Conservation (phyloP, 2,113 vertebrate genomes). For the Gnathonemus longibarbis region DNA sequence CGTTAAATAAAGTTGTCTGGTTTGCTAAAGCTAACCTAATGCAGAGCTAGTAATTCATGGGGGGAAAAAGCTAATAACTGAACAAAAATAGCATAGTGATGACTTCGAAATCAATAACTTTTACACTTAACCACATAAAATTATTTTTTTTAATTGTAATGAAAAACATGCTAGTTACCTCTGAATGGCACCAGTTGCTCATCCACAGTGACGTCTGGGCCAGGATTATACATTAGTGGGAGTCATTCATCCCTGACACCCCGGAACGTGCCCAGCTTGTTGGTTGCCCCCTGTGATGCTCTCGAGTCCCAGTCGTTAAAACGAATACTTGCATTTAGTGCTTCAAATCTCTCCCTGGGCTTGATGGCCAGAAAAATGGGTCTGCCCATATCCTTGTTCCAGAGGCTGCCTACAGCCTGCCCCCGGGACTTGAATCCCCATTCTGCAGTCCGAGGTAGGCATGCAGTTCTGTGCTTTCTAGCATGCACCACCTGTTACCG, state of each 20-base stretch:
- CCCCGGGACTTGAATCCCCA: background rate
- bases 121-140: too few species aligned
- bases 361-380: background rate
- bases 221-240: background rate
- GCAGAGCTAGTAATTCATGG: too few species aligned
- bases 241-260: background rate
- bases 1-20: too few species aligned
- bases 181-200: background rate
- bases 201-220: background rate
- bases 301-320: background rate
- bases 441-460: background rate
- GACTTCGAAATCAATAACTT: background rate
- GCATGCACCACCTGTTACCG: background rate
- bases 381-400: background rate
- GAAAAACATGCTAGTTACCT: background rate
- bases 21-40: too few species aligned
- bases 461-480: too few species aligned
- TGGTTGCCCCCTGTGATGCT: background rate
- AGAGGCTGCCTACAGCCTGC: background rate
- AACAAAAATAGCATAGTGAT: background rate
- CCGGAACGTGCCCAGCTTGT: background rate
- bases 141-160: background rate
- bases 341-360: background rate
- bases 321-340: background rate
- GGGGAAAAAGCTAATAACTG: background rate